Conservation (phyloP, 2,797 vertebrate species). For the Myotis vivesi region DNA sequence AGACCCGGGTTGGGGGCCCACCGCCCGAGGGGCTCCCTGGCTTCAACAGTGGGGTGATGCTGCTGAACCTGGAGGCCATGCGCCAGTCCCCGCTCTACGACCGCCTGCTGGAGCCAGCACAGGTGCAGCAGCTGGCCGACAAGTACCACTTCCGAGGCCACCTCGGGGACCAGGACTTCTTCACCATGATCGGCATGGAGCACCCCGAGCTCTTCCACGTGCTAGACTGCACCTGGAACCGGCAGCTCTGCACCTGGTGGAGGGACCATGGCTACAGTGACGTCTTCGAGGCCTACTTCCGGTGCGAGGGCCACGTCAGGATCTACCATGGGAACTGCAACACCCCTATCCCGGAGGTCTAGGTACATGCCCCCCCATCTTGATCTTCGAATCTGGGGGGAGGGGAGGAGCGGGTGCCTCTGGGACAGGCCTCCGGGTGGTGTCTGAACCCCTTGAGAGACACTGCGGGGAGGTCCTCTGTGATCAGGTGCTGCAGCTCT, state of each 20-base stretch:
- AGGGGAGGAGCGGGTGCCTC: not conserved
- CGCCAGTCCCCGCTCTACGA: conserved; percentile 92
- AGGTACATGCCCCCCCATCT: fast-evolving
- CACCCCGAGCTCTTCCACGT: conserved; percentile 92
- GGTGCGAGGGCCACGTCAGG: conserved; percentile 89
- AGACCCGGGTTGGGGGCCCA: conserved; percentile 92
- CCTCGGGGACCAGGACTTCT: conserved; percentile 98
- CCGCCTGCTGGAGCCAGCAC: conserved; percentile 88
- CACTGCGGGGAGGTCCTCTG: not conserved
- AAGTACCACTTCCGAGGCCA: conserved; percentile 96
- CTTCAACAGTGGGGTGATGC: conserved; percentile 97
- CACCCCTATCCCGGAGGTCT: conserved; percentile 91
- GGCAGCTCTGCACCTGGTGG: conserved; percentile 99
- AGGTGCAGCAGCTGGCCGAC: conserved; percentile 89
- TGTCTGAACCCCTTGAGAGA: not conserved
- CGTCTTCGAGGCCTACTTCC: conserved; percentile 93
- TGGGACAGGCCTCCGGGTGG: not conserved
- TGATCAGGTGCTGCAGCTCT: not conserved
- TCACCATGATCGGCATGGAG: conserved; percentile 98
- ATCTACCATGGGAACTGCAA: conserved; percentile 99
- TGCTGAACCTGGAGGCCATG: conserved; percentile 94
- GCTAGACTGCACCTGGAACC: conserved; percentile 96
- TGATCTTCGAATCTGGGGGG: not conserved
- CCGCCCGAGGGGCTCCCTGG: conserved; percentile 94
- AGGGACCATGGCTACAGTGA: conserved; percentile 94